phyloP scores from a whole-genome alignment of 2,888 invertebrate genomes.

The Lasioglossum morio region DNA sequence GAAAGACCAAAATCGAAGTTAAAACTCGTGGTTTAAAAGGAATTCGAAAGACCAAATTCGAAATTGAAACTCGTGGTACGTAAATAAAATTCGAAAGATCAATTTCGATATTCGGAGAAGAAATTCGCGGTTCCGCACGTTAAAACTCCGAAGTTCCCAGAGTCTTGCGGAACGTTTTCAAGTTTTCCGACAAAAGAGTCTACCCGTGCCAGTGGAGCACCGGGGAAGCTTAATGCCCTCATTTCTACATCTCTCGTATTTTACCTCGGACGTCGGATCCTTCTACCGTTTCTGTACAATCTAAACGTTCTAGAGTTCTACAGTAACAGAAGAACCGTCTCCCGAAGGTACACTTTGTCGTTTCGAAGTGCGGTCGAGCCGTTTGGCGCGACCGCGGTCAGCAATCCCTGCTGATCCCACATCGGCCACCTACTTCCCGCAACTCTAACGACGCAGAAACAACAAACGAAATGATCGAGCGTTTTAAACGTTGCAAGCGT shows the following conservation, averaged over 20 bases:
- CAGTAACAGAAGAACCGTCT: neutral
- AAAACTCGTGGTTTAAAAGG: no score
- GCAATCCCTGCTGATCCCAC: neutral
- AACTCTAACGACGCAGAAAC: neutral
- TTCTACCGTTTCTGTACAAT: neutral
- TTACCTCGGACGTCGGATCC: conserved; percentile 6
- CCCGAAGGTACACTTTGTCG: neutral
- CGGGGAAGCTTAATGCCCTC: conserved; percentile 30
- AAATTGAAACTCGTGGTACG: no score
- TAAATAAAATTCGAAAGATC: no score
- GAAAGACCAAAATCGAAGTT: no score
- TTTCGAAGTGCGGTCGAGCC: neutral
- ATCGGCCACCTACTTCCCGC: neutral
- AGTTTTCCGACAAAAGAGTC: conserved; percentile 29
- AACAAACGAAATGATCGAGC: neutral
- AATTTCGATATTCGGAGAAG: no score
- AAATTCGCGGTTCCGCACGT: neutral
- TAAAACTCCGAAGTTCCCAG: neutral
- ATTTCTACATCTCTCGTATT: conserved; percentile 22
- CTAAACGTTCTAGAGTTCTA: neutral
- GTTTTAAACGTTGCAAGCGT: neutral
- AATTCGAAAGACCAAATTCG: no score
- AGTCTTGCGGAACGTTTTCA: neutral
- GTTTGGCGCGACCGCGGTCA: neutral
- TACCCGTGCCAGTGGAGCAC: conserved; percentile 26